Evolutionary conservation across 2,888 invertebrate genomes (phyloP).

Genomic region (Lamellibrachia columna): DNA sequence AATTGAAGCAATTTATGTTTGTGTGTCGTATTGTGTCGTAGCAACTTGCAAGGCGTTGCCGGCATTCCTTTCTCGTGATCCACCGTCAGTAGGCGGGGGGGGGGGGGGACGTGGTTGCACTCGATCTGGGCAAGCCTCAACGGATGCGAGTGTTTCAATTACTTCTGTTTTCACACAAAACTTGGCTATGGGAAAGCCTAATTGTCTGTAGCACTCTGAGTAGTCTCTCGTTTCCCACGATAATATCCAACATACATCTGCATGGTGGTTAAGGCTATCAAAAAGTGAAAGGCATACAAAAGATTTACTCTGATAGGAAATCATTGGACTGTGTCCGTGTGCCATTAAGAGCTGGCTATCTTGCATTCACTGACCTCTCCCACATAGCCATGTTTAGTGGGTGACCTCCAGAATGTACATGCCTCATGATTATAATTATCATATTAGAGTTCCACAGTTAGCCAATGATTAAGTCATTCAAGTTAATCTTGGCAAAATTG

Average conservation of each 20-base stretch:
- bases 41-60: background rate
- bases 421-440: background rate
- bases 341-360: background rate
- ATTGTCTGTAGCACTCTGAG: background rate
- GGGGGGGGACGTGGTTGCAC: background rate
- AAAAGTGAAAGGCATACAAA: background rate
- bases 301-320: background rate
- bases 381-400: background rate
- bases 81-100: background rate
- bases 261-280: background rate
- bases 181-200: background rate
- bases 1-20: background rate
- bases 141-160: background rate
- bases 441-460: background rate
- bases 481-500: background rate
- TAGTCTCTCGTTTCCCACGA: background rate
- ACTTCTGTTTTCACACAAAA: background rate
- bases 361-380: background rate
- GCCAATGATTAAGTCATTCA: background rate
- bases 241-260: background rate
- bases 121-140: background rate
- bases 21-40: background rate
- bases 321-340: background rate
- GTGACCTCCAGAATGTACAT: background rate
- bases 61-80: slow-evolving; percentile 16